Evolutionary conservation across 2,797 vertebrate genomes (phyloP).

Genomic region (Pseudotriccus pelzelni): DNA sequence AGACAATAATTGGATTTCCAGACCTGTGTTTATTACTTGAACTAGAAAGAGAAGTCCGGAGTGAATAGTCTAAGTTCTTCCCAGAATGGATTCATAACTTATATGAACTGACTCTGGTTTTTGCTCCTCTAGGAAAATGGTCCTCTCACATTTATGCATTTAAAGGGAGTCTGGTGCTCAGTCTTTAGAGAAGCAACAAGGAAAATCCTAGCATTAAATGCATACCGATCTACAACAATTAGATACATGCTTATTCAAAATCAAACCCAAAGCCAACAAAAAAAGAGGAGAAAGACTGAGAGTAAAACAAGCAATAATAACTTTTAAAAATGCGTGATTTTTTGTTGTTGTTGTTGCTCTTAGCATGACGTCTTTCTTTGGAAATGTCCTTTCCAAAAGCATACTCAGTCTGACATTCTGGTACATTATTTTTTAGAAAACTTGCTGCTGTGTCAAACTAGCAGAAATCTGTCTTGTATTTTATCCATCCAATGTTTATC

Average conservation of each 20-base stretch:
- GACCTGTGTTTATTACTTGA: slow-evolving; percentile 28
- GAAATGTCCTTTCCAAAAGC: neutral
- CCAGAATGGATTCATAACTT: slow-evolving; percentile 15
- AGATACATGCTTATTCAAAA: neutral
- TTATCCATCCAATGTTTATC: neutral
- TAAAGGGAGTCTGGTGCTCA: neutral
- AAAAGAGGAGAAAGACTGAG: neutral
- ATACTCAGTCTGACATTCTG: neutral
- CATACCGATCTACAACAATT: neutral
- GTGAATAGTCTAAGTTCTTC: neutral
- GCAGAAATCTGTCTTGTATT: neutral
- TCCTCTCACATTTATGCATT: neutral
- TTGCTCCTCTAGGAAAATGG: neutral
- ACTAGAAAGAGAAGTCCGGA: neutral
- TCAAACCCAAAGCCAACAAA: neutral
- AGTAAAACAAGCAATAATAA: neutral
- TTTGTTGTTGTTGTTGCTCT: neutral
- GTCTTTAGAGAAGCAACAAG: neutral
- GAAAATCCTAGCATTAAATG: neutral
- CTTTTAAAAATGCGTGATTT: neutral
- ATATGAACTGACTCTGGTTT: neutral
- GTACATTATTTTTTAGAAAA: neutral
- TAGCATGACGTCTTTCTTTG: neutral
- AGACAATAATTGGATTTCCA: slow-evolving; percentile 29
- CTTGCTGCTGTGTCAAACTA: neutral